These are phyloP conservation scores for Achroia grisella DNA, from an alignment of 1,140 invertebrate genomes.

Conservation along the genomic window DNA sequence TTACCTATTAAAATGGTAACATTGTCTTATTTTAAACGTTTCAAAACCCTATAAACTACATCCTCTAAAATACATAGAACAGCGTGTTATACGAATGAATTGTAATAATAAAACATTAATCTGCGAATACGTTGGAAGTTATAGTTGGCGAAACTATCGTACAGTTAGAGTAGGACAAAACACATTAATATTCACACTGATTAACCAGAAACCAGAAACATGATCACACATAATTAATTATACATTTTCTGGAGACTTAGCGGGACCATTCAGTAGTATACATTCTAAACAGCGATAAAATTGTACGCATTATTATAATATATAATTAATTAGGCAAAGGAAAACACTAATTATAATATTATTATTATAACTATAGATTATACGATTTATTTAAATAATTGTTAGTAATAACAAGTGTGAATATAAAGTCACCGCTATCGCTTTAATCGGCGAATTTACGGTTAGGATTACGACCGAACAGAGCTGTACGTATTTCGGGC, in stretches of 20 bases:
- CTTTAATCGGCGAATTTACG: constrained; percentile 96
- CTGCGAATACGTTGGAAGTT: neutral
- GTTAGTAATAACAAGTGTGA: constrained; percentile 51
- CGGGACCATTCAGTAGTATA: constrained; percentile 36
- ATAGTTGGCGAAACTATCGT: constrained; percentile 55
- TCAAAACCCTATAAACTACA: constrained; percentile 60
- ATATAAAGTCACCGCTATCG: constrained; percentile 8
- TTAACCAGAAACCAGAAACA: constrained; percentile 41
- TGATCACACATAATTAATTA: constrained; percentile 41
- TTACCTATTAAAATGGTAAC: constrained; percentile 41
- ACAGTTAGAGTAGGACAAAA: constrained; percentile 28
- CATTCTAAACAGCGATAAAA: constrained; percentile 57
- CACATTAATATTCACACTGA: neutral
- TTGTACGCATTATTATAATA: constrained; percentile 64
- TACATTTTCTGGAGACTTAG: constrained; percentile 50
- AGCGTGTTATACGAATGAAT: constrained; percentile 58
- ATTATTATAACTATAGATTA: constrained; percentile 57
- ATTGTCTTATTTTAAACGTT: constrained; percentile 43
- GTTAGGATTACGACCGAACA: constrained; percentile 97
- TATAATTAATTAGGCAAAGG: constrained; percentile 69
- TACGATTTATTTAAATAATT: constrained; percentile 53
- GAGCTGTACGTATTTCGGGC: constrained; percentile 92
- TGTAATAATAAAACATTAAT: constrained; percentile 55
- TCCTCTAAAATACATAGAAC: constrained; percentile 44
- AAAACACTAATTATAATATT: constrained; percentile 63